Evolutionary conservation across 1,140 invertebrate species (phyloP).

Genomic region (Aphaenogaster ashmeadi): DNA sequence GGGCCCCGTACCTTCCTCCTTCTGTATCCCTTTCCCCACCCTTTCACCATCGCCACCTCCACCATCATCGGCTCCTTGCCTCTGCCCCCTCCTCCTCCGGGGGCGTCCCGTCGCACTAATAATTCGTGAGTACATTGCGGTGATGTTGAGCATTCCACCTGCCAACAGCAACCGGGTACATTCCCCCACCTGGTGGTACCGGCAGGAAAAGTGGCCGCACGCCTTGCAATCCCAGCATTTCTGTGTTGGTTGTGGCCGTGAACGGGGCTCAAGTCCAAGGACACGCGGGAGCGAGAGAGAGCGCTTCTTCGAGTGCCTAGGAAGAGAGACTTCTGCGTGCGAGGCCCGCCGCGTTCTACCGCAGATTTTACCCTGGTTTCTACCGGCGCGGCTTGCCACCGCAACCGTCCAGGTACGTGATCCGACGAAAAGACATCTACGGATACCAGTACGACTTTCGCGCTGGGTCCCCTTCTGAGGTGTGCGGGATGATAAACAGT

Average conservation of each 20-base stretch:
- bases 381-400: slow-evolving; percentile 32
- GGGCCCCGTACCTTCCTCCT: slow-evolving; percentile 62
- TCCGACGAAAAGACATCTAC: slow-evolving; percentile 57
- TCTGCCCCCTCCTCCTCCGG: slow-evolving; percentile 63
- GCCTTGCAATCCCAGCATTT: slow-evolving; percentile 85
- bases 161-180: slow-evolving; percentile 82
- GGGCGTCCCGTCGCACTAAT: slow-evolving; percentile 80
- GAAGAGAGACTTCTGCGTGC: slow-evolving; percentile 70
- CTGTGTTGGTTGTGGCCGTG: slow-evolving; percentile 86
- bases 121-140: slow-evolving; percentile 81
- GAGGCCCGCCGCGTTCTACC: slow-evolving; percentile 61
- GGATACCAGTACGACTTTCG: not conserved
- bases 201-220: slow-evolving; percentile 85
- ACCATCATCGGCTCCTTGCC: slow-evolving; percentile 49
- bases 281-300: slow-evolving; percentile 79
- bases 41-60: slow-evolving; percentile 55
- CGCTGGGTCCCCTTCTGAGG: not conserved
- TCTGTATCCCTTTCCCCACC: slow-evolving; percentile 44
- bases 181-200: slow-evolving; percentile 80
- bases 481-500: slow-evolving; percentile 53
- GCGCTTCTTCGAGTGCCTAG: slow-evolving; percentile 66
- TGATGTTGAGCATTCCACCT: slow-evolving; percentile 85
- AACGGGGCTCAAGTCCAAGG: slow-evolving; percentile 87
- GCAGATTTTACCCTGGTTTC: slow-evolving; percentile 69
- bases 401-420: slow-evolving; percentile 69